Evolutionary conservation across 2,797 vertebrate genomes (phyloP).

Genomic region (Aphelocoma californica): DNA sequence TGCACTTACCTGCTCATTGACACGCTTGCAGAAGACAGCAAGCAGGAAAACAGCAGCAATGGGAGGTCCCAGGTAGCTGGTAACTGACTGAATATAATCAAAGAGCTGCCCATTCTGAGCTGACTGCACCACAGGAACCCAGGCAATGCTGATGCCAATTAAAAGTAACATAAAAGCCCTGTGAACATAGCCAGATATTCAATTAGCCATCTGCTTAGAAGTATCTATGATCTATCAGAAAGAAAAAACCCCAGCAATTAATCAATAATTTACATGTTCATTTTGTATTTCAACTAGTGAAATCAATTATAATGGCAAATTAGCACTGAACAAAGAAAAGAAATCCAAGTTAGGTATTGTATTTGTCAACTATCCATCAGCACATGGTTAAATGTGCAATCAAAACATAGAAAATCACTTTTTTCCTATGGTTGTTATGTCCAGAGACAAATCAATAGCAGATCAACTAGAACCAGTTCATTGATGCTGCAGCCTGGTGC

Average conservation of each 20-base stretch:
- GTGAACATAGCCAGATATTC: slow-evolving; percentile 34
- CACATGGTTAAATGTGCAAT: not conserved
- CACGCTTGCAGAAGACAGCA: slow-evolving; percentile 86
- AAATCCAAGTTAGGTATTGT: not conserved
- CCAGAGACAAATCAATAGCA: not conserved
- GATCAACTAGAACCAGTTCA: not conserved
- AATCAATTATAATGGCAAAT: not conserved
- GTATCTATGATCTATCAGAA: not conserved
- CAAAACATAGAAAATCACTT: not conserved
- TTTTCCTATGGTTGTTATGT: not conserved
- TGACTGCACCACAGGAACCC: slow-evolving; percentile 90
- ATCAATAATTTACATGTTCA: slow-evolving; percentile 33
- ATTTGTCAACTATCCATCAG: not conserved
- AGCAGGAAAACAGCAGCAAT: slow-evolving; percentile 87
- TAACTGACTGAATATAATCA: slow-evolving; percentile 88
- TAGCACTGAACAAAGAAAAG: not conserved
- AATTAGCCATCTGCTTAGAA: not conserved
- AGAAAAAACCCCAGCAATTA: not conserved
- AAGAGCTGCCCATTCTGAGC: slow-evolving; percentile 92
- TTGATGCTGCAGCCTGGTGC: not conserved
- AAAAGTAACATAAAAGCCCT: slow-evolving; percentile 87
- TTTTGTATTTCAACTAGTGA: slow-evolving; percentile 8
- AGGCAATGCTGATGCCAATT: slow-evolving; percentile 90
- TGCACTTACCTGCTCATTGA: slow-evolving; percentile 82
- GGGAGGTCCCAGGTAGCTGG: slow-evolving; percentile 89